phyloP scores from a whole-genome alignment of 2,888 invertebrate species.

The Cephonodes hylas region DNA sequence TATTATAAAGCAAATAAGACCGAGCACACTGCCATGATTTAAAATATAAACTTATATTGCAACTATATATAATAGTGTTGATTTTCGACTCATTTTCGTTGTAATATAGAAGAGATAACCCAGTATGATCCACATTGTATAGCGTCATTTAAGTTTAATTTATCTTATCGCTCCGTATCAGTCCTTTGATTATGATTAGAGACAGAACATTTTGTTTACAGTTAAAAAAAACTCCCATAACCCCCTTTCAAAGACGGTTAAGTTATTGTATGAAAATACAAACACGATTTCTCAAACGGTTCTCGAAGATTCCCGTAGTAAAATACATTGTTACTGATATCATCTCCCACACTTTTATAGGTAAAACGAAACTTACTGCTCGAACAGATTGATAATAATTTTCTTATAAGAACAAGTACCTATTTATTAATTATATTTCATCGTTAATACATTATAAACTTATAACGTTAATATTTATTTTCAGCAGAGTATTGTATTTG shows the following conservation, averaged over 20 bases:
- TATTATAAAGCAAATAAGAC: background rate
- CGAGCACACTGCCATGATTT: background rate
- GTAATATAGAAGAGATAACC: background rate
- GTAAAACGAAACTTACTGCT: background rate
- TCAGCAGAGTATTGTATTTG: background rate
- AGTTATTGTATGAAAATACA: background rate
- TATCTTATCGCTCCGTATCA: conserved; percentile 15
- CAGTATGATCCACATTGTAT: background rate
- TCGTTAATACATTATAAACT: background rate
- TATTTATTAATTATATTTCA: background rate
- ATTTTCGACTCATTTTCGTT: background rate
- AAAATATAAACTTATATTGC: background rate
- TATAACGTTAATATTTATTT: background rate
- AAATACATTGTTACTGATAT: background rate
- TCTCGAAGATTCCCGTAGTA: background rate
- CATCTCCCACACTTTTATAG: background rate
- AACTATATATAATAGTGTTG: background rate
- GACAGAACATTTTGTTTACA: background rate
- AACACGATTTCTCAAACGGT: background rate
- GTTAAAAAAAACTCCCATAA: background rate
- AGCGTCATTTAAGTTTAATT: conserved; percentile 8
- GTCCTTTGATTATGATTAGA: conserved; percentile 3
- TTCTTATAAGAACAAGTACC: background rate
- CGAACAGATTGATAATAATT: background rate
- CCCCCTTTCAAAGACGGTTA: background rate